Evolutionary conservation across 2,113 vertebrate species (phyloP).

Genomic region (Gobiocypris rarus): DNA sequence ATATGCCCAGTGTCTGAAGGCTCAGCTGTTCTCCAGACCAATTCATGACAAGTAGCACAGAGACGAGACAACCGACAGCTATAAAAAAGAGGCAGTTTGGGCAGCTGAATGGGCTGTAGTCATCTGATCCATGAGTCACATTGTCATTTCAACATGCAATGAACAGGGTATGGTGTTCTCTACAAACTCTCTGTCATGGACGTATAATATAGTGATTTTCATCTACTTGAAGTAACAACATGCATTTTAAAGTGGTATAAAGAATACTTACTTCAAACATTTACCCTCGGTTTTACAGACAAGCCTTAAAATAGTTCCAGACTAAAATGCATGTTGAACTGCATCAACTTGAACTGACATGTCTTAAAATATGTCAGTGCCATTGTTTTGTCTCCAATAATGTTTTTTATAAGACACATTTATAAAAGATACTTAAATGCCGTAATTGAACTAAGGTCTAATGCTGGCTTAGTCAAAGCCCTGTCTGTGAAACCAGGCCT

Average conservation of each 20-base stretch:
- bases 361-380: no score
- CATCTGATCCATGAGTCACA: neutral
- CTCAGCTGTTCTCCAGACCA: constrained; percentile 21
- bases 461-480: no score
- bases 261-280: neutral
- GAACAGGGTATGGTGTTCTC: neutral
- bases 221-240: neutral
- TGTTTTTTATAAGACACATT: no score
- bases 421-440: no score
- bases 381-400: no score
- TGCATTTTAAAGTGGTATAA: neutral
- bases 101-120: neutral
- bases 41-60: neutral
- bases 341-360: no score
- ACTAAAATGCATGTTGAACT: no score
- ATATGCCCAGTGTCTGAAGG: constrained; percentile 15
- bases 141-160: neutral
- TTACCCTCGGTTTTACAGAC: no score
- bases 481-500: no score
- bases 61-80: neutral
- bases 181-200: neutral
- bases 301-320: no score
- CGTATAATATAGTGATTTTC: neutral
- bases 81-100: constrained; percentile 4
- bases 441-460: no score